Base-by-base conservation (phyloP, 2,797 vertebrate genomes). In the Centroberyx gerrardi region DNA sequence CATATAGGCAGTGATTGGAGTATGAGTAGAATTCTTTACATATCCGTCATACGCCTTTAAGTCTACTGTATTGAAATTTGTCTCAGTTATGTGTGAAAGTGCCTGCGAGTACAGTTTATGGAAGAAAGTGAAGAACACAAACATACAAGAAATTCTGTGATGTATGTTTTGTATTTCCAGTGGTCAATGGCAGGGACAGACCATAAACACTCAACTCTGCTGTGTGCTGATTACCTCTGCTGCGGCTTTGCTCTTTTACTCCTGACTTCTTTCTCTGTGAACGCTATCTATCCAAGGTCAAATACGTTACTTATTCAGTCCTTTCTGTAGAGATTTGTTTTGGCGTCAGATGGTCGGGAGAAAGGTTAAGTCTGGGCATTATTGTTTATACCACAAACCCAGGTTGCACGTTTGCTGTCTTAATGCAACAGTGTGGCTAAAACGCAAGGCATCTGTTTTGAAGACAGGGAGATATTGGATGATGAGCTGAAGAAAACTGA, bases 301-400 rank as follows among this genome's bases (percentile, higher is more conserved):
- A 55, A 54, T 31, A 10, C 1, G 3, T 53, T 36, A 55, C 31
- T 18, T n/a, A 9, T 29, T 22, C 5, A 51, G 7, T 58, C 17
- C 4, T 36, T 59, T 66, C 28, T 70, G 49, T 62, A 18, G 13
- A 29, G 2, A 5, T 68, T 51, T 46, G 27, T 73, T 72, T 76
- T 53, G 63, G 27, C 12, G 12, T 71, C 31, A 63, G 27, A 1
- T n/a, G 0, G 53, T 66, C 52, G 44, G 68, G 44, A 71, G 18
- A 12, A 6, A 27, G 53, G 27, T 29, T 28, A 49, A 17, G 48
- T 79, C 31, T 60, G 71, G 72, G 80, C 78, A 87, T 82, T 83
- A 36, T 8, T 31, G 56, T 80, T 70, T 68, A 56, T 70, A 73
- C 74, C 28, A 51, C 51, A 74, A 76, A 44, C 51, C 54, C 8